Evolutionary conservation across 2,888 invertebrate genomes (phyloP).

Genomic region (Drosophila mimetica): DNA sequence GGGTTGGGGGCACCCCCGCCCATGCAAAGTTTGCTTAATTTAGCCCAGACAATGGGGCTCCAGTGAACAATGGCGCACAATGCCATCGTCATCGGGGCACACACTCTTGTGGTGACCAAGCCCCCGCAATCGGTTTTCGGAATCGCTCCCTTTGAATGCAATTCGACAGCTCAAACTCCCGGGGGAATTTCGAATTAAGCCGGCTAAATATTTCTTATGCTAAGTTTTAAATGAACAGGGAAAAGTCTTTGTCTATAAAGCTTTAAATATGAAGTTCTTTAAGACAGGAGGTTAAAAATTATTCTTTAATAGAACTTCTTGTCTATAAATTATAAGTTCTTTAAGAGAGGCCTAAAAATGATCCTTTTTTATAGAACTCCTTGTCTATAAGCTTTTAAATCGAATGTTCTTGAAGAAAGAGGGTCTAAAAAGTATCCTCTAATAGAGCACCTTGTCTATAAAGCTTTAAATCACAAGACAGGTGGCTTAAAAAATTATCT

Average conservation of each 20-base stretch:
- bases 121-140: slow-evolving; percentile 9
- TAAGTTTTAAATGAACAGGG: slow-evolving; percentile 1
- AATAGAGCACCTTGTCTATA: no score
- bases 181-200: slow-evolving; percentile 22
- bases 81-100: slow-evolving; percentile 21
- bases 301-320: no score
- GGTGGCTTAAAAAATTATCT: no score
- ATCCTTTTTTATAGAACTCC: no score
- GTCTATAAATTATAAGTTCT: not conserved
- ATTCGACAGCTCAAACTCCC: slow-evolving; percentile 29
- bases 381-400: not conserved
- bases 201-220: slow-evolving; percentile 12
- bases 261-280: not conserved
- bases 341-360: not conserved
- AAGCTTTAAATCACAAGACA: slow-evolving; percentile 3
- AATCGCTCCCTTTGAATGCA: slow-evolving; percentile 23
- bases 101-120: slow-evolving; percentile 29
- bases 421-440: no score
- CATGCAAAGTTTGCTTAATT: slow-evolving; percentile 72
- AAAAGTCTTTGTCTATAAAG: not conserved
- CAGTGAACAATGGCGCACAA: slow-evolving; percentile 58
- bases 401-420: not conserved
- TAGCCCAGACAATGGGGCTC: slow-evolving; percentile 67
- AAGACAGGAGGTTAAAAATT: not conserved
- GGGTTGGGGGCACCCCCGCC: slow-evolving; percentile 38